Evolutionary conservation across 2,113 vertebrate genomes (phyloP).

Genomic region (Dendropsophus ebraccatus): DNA sequence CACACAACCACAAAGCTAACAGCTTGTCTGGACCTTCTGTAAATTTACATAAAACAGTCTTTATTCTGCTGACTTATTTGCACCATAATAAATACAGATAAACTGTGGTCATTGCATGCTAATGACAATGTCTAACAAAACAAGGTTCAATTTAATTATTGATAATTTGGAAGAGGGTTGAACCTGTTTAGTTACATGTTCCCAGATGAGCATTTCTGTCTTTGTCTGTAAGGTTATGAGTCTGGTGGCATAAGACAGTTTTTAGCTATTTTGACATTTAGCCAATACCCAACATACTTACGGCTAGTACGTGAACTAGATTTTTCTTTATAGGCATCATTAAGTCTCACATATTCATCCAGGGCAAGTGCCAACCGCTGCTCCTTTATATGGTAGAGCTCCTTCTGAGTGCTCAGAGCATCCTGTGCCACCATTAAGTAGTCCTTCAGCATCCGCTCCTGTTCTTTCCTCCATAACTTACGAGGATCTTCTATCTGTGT

Average conservation of each 20-base stretch:
- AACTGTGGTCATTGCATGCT: background rate
- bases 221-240: background rate
- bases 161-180: background rate
- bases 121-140: background rate
- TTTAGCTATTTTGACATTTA: background rate
- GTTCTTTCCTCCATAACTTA: slow-evolving; percentile 82
- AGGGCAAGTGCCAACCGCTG: slow-evolving; percentile 82
- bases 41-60: no score
- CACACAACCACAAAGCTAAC: no score
- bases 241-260: background rate
- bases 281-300: slow-evolving; percentile 68
- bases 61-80: background rate
- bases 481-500: slow-evolving; percentile 87
- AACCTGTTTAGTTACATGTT: background rate
- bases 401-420: slow-evolving; percentile 80
- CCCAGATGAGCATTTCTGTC: background rate
- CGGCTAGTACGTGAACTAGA: slow-evolving; percentile 82
- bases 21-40: no score
- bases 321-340: slow-evolving; percentile 84
- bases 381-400: slow-evolving; percentile 85
- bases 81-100: background rate
- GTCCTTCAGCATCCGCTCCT: slow-evolving; percentile 87
- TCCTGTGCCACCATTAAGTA: slow-evolving; percentile 83
- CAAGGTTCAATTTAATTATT: background rate
- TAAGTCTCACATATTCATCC: slow-evolving; percentile 79